Percentiles rank a stretch among this genome's conserved stretches.
phyloP scores from a whole-genome alignment of 2,888 invertebrate genomes.

The Parnassius smintheus region DNA sequence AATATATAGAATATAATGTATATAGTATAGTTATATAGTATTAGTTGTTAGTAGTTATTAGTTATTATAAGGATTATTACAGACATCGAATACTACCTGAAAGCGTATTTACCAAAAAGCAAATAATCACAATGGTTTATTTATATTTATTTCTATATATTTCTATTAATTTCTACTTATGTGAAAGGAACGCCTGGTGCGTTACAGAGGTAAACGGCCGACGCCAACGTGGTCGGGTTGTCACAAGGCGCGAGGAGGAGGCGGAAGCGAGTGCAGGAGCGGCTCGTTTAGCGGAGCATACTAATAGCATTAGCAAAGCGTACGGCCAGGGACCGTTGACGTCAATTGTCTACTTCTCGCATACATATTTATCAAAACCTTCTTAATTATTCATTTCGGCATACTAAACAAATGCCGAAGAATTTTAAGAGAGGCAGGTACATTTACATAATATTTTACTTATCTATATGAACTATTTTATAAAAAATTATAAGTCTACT shows the following conservation, averaged over 20 bases:
- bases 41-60: too few relatives aligned
- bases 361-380: conserved; percentile 41
- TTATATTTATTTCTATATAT: conserved; percentile 30
- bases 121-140: conserved; percentile 33
- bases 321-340: conserved; percentile 38
- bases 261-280: conserved; percentile 6
- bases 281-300: background rate
- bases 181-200: conserved; percentile 37
- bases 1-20: too few relatives aligned
- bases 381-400: conserved; percentile 40
- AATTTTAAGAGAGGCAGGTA: conserved; percentile 32
- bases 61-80: too few relatives aligned
- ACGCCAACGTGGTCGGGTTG: conserved; percentile 28
- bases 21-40: too few relatives aligned
- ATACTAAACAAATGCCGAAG: conserved; percentile 35
- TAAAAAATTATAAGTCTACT: conserved; percentile 7
- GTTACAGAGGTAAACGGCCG: conserved; percentile 40
- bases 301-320: conserved; percentile 10
- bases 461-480: background rate
- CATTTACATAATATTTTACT: conserved; percentile 31
- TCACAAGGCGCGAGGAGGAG: conserved; percentile 3
- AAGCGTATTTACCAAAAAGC: conserved; percentile 35
- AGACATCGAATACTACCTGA: background rate
- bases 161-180: conserved; percentile 30
- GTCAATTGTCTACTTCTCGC: conserved; percentile 38